Evolutionary conservation across 2,113 vertebrate species (phyloP).

Genomic region (Hippocampus abdominalis): DNA sequence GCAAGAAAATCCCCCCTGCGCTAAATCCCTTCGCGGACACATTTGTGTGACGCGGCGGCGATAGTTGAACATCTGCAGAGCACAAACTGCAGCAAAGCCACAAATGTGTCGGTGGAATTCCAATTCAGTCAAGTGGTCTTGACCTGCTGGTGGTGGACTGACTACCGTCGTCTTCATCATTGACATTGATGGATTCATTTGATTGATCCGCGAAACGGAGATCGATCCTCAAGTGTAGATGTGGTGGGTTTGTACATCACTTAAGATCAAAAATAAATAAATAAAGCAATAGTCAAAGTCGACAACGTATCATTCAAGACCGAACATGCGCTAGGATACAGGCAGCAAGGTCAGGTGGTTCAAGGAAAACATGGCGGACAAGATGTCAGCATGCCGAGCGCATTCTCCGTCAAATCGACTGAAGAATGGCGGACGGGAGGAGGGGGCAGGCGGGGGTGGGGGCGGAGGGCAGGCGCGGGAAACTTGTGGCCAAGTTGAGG

Average conservation of each 20-base stretch:
- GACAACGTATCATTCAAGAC: background rate
- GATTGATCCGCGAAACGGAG: background rate
- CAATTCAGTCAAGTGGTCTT: background rate
- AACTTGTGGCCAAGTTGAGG: conserved; percentile 8
- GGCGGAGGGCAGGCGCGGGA: conserved; percentile 15
- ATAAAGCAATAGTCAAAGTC: background rate
- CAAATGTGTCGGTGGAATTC: too few species aligned
- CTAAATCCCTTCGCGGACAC: too few species aligned
- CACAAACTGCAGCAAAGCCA: too few species aligned
- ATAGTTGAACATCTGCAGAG: too few species aligned
- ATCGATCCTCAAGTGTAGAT: background rate
- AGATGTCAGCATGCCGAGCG: conserved; percentile 53
- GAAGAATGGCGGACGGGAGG: conserved; percentile 14
- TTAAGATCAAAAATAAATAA: background rate
- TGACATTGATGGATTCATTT: background rate
- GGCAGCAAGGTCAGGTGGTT: background rate
- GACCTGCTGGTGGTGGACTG: background rate
- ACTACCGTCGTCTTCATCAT: conserved; percentile 13
- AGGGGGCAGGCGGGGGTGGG: conserved; percentile 8
- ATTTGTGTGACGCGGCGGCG: too few species aligned
- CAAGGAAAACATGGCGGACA: background rate
- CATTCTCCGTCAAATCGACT: conserved; percentile 45
- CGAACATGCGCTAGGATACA: conserved; percentile 7
- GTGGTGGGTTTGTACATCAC: conserved; percentile 5
- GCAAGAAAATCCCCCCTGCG: too few species aligned